Conservation (phyloP, 2,888 invertebrate species). For the Acrobasis consociella region DNA sequence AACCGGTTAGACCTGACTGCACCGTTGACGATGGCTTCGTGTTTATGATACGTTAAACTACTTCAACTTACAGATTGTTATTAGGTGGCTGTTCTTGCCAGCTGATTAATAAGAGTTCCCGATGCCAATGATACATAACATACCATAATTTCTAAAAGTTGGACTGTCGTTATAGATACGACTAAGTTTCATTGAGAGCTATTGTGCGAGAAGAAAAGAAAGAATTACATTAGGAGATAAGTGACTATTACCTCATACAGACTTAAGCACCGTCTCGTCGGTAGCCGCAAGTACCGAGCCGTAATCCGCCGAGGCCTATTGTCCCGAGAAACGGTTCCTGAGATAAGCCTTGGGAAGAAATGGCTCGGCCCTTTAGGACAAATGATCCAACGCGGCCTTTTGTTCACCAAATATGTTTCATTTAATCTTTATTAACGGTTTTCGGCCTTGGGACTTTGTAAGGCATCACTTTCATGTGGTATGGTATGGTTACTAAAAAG, state of each 20-base stretch:
- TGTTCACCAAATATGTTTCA: constrained; percentile 39
- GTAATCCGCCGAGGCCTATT: constrained; percentile 52
- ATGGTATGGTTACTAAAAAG: not conserved
- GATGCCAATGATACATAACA: not conserved
- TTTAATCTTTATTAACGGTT: constrained; percentile 34
- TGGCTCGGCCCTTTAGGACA: constrained; percentile 42
- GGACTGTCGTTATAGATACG: not conserved
- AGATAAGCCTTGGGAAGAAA: constrained; percentile 58
- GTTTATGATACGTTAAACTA: constrained; percentile 39
- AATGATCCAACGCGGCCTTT: constrained; percentile 40
- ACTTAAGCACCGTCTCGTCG: constrained; percentile 31
- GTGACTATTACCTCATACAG: constrained; percentile 8
- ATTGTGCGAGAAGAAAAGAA: constrained; percentile 1
- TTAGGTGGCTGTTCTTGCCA: constrained; percentile 11
- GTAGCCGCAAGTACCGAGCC: constrained; percentile 46
- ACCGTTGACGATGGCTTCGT: constrained; percentile 52
- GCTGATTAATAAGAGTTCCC: not conserved
- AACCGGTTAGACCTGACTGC: constrained; percentile 55
- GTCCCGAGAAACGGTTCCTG: constrained; percentile 49
- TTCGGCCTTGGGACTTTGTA: constrained; percentile 24
- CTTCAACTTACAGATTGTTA: constrained; percentile 21
- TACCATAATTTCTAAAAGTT: not conserved
- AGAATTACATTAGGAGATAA: constrained; percentile 2
- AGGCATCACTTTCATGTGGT: not conserved
- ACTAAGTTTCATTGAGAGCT: not conserved